These are phyloP conservation scores for Drosophila dives DNA, from an alignment of 2,888 invertebrate genomes.

Conservation along the genomic window DNA sequence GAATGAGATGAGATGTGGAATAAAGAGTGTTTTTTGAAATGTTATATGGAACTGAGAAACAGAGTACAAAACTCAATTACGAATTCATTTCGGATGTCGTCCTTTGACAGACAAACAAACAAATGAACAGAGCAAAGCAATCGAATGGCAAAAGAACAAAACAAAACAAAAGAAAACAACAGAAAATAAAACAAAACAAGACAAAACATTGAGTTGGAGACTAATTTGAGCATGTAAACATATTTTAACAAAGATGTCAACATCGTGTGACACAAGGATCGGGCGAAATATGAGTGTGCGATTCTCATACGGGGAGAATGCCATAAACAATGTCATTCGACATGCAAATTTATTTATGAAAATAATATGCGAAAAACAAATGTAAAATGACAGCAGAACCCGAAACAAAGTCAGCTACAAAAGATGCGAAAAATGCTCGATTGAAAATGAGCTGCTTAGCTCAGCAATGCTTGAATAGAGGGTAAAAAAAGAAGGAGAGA, in stretches of 20 bases:
- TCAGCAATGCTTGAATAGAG: slow-evolving; percentile 56
- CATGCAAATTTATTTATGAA: slow-evolving; percentile 81
- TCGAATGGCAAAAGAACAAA: slow-evolving; percentile 25
- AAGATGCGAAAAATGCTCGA: slow-evolving; percentile 64
- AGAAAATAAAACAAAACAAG: background rate
- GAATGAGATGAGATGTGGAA: slow-evolving; percentile 24
- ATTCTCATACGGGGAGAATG: slow-evolving; percentile 75
- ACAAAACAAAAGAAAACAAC: background rate
- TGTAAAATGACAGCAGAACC: slow-evolving; percentile 1
- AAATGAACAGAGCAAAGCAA: slow-evolving; percentile 23
- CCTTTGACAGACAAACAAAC: slow-evolving; percentile 43
- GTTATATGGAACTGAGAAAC: slow-evolving; percentile 15
- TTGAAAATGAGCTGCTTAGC: slow-evolving; percentile 79
- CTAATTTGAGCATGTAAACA: slow-evolving; percentile 79
- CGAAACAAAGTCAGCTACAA: slow-evolving; percentile 36
- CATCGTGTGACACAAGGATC: slow-evolving; percentile 72
- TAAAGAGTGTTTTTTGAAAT: slow-evolving; percentile 19
- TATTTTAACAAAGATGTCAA: slow-evolving; percentile 81
- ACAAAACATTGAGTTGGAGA: slow-evolving; percentile 38
- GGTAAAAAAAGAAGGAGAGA: slow-evolving; percentile 1
- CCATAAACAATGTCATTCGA: slow-evolving; percentile 81
- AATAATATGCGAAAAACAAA: slow-evolving; percentile 63
- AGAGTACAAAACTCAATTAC: slow-evolving; percentile 73
- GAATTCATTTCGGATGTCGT: slow-evolving; percentile 79
- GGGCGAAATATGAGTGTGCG: slow-evolving; percentile 43